Conservation (phyloP, 2,888 invertebrate genomes). For the Norana najaformis region DNA sequence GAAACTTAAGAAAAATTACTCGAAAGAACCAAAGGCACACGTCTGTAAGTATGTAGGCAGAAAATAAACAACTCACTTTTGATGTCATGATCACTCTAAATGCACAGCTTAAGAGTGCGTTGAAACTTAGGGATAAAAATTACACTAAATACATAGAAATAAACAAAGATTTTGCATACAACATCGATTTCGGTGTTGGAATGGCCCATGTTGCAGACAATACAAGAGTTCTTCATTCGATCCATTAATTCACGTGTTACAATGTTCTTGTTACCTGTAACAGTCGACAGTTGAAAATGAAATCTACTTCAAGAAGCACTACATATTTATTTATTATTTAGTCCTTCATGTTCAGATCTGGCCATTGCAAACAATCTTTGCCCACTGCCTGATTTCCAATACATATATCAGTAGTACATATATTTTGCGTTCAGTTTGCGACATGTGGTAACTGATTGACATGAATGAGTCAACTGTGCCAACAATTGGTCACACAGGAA, state of each 20-base stretch:
- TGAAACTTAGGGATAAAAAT: background rate
- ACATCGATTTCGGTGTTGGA: conserved; percentile 85
- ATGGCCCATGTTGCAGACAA: conserved; percentile 98
- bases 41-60: background rate
- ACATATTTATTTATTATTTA: background rate
- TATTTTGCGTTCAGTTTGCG: no score
- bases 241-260: conserved; percentile 83
- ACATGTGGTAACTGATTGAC: no score
- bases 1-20: background rate
- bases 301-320: no score
- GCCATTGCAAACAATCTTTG: background rate
- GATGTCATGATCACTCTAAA: background rate
- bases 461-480: no score
- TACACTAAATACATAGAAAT: background rate
- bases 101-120: background rate
- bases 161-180: conserved; percentile 34
- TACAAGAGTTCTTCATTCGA: conserved; percentile 91
- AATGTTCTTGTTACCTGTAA: conserved; percentile 78
- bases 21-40: background rate
- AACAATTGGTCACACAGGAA: no score
- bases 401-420: no score
- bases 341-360: background rate
- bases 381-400: no score
- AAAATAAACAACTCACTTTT: background rate
- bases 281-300: background rate